Conservation (phyloP, 2,797 vertebrate species). For the Setipinna tenuifilis region DNA sequence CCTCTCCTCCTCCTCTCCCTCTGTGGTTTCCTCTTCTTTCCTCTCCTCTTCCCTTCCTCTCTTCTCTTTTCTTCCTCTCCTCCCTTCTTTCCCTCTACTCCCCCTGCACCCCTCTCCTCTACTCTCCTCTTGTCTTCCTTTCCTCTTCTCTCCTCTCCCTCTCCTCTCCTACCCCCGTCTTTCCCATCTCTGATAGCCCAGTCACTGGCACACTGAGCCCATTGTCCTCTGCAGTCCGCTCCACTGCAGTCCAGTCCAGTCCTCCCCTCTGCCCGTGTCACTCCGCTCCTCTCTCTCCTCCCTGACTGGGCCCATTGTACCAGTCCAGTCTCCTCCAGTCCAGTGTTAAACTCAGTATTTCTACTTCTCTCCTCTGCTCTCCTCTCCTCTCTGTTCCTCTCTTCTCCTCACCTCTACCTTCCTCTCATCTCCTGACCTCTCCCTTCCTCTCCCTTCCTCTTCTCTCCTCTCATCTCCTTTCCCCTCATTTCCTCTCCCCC, state of each 20-base stretch:
- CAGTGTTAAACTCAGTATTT: neutral
- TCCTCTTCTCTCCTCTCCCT: no score
- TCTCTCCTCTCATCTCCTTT: neutral
- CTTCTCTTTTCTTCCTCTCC: neutral
- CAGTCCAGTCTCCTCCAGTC: no score
- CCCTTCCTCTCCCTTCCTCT: neutral
- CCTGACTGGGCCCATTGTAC: conserved; percentile 19
- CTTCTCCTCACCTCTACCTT: no score
- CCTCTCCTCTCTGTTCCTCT: neutral
- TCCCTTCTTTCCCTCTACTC: neutral
- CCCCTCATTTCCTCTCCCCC: neutral
- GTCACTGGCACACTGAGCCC: no score
- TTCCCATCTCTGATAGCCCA: neutral
- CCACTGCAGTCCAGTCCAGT: neutral
- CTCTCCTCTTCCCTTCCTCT: neutral
- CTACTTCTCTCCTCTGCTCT: neutral
- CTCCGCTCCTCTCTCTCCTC: neutral
- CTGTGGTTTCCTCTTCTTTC: no score
- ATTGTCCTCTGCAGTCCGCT: neutral
- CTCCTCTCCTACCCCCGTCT: neutral
- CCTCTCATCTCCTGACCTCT: neutral
- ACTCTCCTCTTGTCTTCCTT: neutral
- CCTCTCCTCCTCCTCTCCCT: no score
- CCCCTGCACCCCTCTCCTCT: neutral
- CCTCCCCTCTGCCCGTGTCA: neutral